phyloP scores from a whole-genome alignment of 2,888 invertebrate species.

The Byasa hedistus region DNA sequence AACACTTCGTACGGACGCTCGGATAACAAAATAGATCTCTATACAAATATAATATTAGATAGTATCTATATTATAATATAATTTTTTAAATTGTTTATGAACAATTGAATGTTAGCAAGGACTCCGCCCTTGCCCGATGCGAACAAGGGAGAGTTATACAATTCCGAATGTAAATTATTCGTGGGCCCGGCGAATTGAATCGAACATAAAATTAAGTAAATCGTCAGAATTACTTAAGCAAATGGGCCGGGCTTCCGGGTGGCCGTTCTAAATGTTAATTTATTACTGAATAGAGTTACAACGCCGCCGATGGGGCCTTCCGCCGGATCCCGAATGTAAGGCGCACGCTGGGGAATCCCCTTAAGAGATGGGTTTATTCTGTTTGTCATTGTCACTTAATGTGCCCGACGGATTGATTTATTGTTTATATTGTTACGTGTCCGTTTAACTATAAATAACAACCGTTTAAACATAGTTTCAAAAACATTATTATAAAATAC shows the following conservation, averaged over 20 bases:
- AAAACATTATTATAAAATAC: too few relatives aligned
- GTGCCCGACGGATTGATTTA: slow-evolving; percentile 13
- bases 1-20: too few relatives aligned
- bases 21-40: too few relatives aligned
- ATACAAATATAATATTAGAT: too few relatives aligned
- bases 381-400: slow-evolving; percentile 25
- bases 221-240: slow-evolving; percentile 25
- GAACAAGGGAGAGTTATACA: background rate
- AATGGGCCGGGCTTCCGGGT: slow-evolving; percentile 20
- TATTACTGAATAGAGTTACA: slow-evolving; percentile 20
- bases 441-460: too few relatives aligned
- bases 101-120: too few relatives aligned
- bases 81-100: too few relatives aligned
- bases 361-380: slow-evolving; percentile 16
- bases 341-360: slow-evolving; percentile 7
- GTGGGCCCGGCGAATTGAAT: slow-evolving; percentile 9
- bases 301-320: slow-evolving; percentile 8
- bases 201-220: slow-evolving; percentile 25
- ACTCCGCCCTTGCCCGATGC: too few relatives aligned
- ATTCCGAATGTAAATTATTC: background rate
- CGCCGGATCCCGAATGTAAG: slow-evolving; percentile 1
- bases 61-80: too few relatives aligned
- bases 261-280: slow-evolving; percentile 26
- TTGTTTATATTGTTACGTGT: background rate
- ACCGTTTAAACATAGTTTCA: too few relatives aligned